Percentiles rank a stretch among this genome's conserved stretches.
These are phyloP conservation scores for Peromyscus leucopus DNA, from an alignment of 2,113 vertebrate genomes.

Conservation along the genomic window DNA sequence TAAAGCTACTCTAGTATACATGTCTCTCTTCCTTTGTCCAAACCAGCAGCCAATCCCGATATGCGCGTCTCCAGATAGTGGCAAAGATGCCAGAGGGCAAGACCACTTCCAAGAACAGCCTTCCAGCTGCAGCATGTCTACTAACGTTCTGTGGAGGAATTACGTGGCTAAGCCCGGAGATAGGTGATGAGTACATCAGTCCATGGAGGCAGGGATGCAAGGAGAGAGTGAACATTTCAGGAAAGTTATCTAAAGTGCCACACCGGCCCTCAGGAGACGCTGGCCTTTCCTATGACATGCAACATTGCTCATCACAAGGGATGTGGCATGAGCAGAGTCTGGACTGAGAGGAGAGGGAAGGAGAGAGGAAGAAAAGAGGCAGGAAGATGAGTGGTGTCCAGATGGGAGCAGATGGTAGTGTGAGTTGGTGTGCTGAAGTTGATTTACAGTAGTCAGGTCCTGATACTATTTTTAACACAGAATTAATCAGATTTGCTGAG, in stretches of 20 bases:
- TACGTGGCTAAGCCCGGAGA: neutral
- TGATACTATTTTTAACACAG: conserved; percentile 9
- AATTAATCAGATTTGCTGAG: neutral
- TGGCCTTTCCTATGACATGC: neutral
- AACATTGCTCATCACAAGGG: neutral
- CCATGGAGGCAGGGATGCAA: neutral
- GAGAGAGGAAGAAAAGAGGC: neutral
- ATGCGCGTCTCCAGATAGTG: neutral
- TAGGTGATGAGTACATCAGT: neutral
- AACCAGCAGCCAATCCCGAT: neutral
- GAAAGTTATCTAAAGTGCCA: neutral
- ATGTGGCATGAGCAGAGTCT: neutral
- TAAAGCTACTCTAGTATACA: neutral
- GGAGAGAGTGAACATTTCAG: neutral
- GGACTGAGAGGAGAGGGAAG: neutral
- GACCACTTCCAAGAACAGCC: neutral
- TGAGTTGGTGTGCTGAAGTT: neutral
- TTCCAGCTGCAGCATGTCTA: neutral
- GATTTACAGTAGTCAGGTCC: neutral
- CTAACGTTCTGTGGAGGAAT: neutral
- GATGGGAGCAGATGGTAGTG: neutral
- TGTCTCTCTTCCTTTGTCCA: neutral
- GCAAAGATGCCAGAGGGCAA: neutral
- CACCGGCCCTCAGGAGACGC: neutral
- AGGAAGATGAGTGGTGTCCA: neutral